These are phyloP conservation scores for Siphamia tubifer DNA, from an alignment of 2,113 vertebrate genomes.

Conservation along the genomic window DNA sequence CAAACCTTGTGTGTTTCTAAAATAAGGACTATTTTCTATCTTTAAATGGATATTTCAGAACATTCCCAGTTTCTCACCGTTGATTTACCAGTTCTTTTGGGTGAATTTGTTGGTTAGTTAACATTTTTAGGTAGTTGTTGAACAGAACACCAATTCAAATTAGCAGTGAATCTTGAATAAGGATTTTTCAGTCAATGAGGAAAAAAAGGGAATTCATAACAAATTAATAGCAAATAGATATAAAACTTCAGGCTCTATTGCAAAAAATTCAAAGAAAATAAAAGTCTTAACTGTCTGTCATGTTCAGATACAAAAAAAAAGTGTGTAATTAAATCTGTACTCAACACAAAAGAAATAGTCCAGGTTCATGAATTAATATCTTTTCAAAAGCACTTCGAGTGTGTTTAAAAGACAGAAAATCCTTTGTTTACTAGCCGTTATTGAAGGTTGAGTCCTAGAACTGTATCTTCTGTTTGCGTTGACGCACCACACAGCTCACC, in stretches of 20 bases:
- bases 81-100: no score
- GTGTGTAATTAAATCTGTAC: not conserved
- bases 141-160: not conserved
- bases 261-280: no score
- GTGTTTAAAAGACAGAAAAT: not conserved
- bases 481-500: not conserved
- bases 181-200: not conserved
- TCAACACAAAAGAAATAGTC: not conserved
- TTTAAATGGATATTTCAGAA: no score
- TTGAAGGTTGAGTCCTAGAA: slow-evolving; percentile 33
- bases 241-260: no score
- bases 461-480: slow-evolving; percentile 25
- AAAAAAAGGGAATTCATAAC: no score
- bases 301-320: not conserved
- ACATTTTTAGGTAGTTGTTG: no score
- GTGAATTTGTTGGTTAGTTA: no score
- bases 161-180: not conserved
- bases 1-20: no score
- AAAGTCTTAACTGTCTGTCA: no score
- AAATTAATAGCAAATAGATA: no score
- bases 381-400: not conserved
- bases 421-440: slow-evolving; percentile 42
- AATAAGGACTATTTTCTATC: no score
- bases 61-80: no score
- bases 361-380: not conserved